phyloP scores from a whole-genome alignment of 1,140 invertebrate genomes.

The Lucilia sericata region DNA sequence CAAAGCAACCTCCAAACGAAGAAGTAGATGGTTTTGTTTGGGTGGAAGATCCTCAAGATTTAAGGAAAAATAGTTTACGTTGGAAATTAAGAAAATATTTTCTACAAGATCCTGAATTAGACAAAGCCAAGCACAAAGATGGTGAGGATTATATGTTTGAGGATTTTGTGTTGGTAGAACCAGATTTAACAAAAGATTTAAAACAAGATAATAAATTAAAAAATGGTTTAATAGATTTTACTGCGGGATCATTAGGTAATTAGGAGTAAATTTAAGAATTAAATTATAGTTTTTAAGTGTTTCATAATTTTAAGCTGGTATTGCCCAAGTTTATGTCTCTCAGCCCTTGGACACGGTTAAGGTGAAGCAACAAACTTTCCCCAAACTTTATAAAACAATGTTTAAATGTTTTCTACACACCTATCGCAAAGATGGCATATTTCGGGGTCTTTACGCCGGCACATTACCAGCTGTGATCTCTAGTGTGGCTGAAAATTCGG shows the following conservation, averaged over 20 bases:
- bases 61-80: background rate
- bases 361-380: conserved; percentile 99
- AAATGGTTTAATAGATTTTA: background rate
- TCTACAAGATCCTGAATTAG: background rate
- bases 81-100: conserved; percentile 6
- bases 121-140: background rate
- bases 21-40: background rate
- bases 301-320: conserved; percentile 78
- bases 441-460: conserved; percentile 94
- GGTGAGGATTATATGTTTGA: background rate
- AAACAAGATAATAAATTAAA: background rate
- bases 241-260: background rate
- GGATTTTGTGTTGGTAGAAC: background rate
- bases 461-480: conserved; percentile 92
- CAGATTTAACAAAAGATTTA: background rate
- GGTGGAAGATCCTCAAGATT: background rate
- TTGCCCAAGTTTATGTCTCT: conserved; percentile 94
- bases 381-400: conserved; percentile 87
- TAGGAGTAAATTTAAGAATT: background rate
- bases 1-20: background rate
- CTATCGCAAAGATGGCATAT: conserved; percentile 79
- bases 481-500: conserved; percentile 98
- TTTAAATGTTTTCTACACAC: conserved; percentile 86
- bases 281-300: background rate
- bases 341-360: conserved; percentile 98